Conservation (phyloP, 2,888 invertebrate genomes). For the Ramazzottius varieornatus region DNA sequence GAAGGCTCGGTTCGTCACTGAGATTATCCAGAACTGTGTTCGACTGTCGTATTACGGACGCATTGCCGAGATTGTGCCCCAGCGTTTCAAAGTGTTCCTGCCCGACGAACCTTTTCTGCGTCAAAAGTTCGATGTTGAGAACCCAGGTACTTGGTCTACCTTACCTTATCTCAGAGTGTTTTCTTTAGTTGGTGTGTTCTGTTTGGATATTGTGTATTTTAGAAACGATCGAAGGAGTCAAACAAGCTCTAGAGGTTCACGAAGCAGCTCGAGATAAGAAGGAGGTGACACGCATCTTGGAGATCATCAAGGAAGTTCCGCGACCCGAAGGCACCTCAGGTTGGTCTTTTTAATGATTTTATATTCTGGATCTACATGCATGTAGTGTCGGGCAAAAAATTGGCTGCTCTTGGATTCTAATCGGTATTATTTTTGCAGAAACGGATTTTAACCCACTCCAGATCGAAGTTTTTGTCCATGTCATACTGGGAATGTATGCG, state of each 20-base stretch:
- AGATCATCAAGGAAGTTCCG: slow-evolving; percentile 61
- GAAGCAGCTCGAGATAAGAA: slow-evolving; percentile 59
- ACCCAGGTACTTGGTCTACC: slow-evolving; percentile 40
- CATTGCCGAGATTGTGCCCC: slow-evolving; percentile 70
- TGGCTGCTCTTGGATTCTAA: not conserved
- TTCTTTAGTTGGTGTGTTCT: not conserved
- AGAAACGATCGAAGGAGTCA: slow-evolving; percentile 22
- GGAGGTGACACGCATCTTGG: slow-evolving; percentile 63
- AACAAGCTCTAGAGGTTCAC: slow-evolving; percentile 50
- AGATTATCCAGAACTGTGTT: slow-evolving; percentile 63
- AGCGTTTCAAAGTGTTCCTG: slow-evolving; percentile 50
- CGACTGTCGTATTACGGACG: slow-evolving; percentile 79
- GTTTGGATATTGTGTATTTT: slow-evolving; percentile 6
- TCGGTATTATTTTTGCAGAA: not conserved
- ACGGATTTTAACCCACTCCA: slow-evolving; percentile 44
- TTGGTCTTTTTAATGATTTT: not conserved
- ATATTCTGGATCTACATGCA: not conserved
- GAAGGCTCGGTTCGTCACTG: slow-evolving; percentile 71
- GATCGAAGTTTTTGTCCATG: slow-evolving; percentile 90
- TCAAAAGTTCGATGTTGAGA: slow-evolving; percentile 69
- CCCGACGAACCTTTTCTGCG: slow-evolving; percentile 58
- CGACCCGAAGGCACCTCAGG: slow-evolving; percentile 29
- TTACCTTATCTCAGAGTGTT: slow-evolving; percentile 4
- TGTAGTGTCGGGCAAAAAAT: not conserved
- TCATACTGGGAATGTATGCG: slow-evolving; percentile 64